A percentile compares a stretch with the other conserved stretches of the same genome.
Evolutionary conservation across 2,113 vertebrate species (phyloP).

Genomic region (Etheostoma spectabile): DNA sequence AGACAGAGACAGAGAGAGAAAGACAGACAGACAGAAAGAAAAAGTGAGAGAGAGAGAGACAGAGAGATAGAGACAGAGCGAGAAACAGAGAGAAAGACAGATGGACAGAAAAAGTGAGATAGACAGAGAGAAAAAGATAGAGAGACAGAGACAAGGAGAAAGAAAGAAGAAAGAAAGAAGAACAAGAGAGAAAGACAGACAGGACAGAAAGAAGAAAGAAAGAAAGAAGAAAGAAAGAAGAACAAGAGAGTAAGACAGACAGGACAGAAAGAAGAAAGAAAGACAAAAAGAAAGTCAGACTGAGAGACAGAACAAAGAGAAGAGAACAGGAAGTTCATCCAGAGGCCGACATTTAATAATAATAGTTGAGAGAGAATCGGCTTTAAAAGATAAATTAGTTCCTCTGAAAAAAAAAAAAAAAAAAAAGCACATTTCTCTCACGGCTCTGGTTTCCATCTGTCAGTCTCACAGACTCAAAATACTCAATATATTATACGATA

Average conservation of each 20-base stretch:
- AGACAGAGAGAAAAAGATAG: neutral
- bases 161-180: too few species aligned
- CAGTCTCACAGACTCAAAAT: neutral
- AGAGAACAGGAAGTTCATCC: constrained; percentile 38
- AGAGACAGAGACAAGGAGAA: too few species aligned
- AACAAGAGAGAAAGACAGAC: neutral
- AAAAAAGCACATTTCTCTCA: neutral
- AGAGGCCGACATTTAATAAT: constrained; percentile 27
- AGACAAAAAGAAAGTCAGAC: neutral
- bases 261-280: too few species aligned
- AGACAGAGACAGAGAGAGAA: too few species aligned
- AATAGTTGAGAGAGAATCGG: constrained; percentile 35
- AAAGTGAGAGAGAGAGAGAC: neutral
- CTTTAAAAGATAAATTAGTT: constrained; percentile 27
- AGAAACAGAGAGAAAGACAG: neutral
- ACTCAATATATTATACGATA: too few species aligned
- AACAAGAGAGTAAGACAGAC: too few species aligned
- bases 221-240: too few species aligned
- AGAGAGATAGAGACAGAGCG: neutral
- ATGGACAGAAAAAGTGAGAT: too few species aligned
- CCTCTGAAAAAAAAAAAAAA: too few species aligned
- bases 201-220: too few species aligned
- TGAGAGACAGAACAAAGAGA: constrained; percentile 3
- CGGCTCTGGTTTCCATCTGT: neutral
- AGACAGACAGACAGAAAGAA: too few species aligned